Base-by-base conservation (phyloP, 1,140 invertebrate species). In the Atta cephalotes region DNA sequence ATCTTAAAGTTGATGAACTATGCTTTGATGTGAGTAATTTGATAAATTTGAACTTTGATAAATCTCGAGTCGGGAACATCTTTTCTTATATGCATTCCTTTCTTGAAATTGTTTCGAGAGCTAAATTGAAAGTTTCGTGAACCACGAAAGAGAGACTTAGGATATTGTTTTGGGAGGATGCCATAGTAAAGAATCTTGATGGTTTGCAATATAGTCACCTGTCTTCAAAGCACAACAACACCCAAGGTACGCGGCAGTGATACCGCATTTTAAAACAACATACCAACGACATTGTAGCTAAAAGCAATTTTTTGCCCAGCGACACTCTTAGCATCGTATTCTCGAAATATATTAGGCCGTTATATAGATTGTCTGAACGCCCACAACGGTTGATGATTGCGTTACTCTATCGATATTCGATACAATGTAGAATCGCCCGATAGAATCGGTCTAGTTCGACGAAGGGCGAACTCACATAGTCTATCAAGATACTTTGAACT, bases 391-490 rank as follows among this genome's bases (percentile, higher is more conserved):
- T 79, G 78, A 53, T 85, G 74, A 90, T 86, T 51, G 79, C 72
- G 60, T 65, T 76, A 68, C 66, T 62, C 76, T 91, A 91, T 88
- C 90, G 89, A 91, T 81, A 88, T 88, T 89, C 88, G 84, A 91
- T 88, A 88, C 88, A 79, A 87, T 86, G 68, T 76, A 74, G 84
- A 79, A 84, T 90, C 88, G 35, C 31, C 31, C 71, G 66, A 74
- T 66, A 25, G 66, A 63, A 66, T 45, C 76, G 86, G 56, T 58
- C 60, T 85, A 18, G 53, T 65, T 80, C 49, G 89, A 87, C 35
- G 77, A 82, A 63, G 86, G 58, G 70, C 21, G 62, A 39, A 51
- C 56, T 58, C 28, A 12, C 14, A 63, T 35, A 74, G 39, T 53
- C 35, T 56, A 16, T 39, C 6, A 49, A 66, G 63, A 79, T 56